Percentiles rank a stretch among this genome's conserved stretches.
Evolutionary conservation across 2,113 vertebrate genomes (phyloP).

Genomic region (Colossoma macropomum): DNA sequence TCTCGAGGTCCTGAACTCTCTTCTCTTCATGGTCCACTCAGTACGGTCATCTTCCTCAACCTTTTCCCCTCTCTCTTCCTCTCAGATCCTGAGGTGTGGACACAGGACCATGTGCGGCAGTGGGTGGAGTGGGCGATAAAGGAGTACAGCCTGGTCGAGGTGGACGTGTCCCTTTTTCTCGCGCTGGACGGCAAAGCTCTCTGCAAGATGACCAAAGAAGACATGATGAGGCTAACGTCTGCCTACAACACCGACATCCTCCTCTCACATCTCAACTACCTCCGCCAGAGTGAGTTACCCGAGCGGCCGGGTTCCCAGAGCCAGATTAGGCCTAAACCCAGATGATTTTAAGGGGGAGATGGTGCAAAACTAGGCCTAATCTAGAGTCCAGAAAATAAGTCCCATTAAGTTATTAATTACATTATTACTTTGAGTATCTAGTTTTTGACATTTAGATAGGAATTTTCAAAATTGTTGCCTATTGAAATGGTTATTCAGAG

Average conservation of each 20-base stretch:
- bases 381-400: no score
- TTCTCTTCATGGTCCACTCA: no score
- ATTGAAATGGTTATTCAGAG: no score
- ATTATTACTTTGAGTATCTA: no score
- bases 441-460: no score
- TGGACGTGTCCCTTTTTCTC: constrained; percentile 80
- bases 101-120: constrained; percentile 83
- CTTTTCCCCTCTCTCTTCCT: neutral
- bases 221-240: constrained; percentile 82
- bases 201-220: constrained; percentile 84
- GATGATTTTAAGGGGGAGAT: neutral
- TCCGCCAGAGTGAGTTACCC: constrained; percentile 81
- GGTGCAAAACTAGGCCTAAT: no score
- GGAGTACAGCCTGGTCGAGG: constrained; percentile 81
- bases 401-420: no score
- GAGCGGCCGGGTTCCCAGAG: no score
- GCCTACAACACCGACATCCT: constrained; percentile 84
- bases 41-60: no score
- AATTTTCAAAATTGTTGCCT: no score
- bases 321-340: neutral
- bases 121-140: constrained; percentile 90
- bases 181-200: constrained; percentile 81
- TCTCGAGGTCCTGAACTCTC: no score
- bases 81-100: constrained; percentile 83
- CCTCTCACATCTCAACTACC: constrained; percentile 84